phyloP scores from a whole-genome alignment of 2,888 invertebrate genomes.

The Arge pagana region DNA sequence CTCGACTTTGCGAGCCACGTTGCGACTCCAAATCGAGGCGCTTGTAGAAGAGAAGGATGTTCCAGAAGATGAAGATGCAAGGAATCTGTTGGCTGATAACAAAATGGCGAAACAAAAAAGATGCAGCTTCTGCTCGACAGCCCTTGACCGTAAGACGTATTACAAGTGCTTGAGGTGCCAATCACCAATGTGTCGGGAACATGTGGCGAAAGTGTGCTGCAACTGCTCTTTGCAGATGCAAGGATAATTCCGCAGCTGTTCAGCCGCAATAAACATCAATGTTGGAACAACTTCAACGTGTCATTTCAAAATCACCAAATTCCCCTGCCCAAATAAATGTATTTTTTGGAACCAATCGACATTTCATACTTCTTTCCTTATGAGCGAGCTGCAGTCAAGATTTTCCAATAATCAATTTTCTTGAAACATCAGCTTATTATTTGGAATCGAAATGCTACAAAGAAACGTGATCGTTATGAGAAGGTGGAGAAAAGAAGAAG shows the following conservation, averaged over 20 bases:
- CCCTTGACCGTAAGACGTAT: slow-evolving; percentile 11
- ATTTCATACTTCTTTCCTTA: too few relatives aligned
- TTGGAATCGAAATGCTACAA: too few relatives aligned
- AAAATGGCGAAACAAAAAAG: slow-evolving; percentile 21
- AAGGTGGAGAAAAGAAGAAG: too few relatives aligned
- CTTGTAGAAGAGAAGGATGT: neutral
- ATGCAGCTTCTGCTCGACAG: slow-evolving; percentile 9
- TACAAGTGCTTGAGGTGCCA: slow-evolving; percentile 7
- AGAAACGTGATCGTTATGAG: too few relatives aligned
- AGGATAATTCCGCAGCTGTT: neutral
- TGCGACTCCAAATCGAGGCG: neutral
- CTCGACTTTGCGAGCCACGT: neutral
- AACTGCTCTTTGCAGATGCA: slow-evolving; percentile 5
- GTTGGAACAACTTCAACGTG: neutral
- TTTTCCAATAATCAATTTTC: too few relatives aligned
- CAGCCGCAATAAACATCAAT: neutral
- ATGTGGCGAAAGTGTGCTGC: slow-evolving; percentile 20
- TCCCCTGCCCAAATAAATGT: neutral
- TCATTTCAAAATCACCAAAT: neutral
- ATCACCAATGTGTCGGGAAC: slow-evolving; percentile 10
- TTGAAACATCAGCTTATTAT: too few relatives aligned
- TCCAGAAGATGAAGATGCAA: slow-evolving; percentile 18
- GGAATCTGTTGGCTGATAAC: slow-evolving; percentile 2
- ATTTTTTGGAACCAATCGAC: too few relatives aligned
- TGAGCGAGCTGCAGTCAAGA: too few relatives aligned